Base-by-base conservation (phyloP, 2,888 invertebrate species). In the Pyrrhia umbra region DNA sequence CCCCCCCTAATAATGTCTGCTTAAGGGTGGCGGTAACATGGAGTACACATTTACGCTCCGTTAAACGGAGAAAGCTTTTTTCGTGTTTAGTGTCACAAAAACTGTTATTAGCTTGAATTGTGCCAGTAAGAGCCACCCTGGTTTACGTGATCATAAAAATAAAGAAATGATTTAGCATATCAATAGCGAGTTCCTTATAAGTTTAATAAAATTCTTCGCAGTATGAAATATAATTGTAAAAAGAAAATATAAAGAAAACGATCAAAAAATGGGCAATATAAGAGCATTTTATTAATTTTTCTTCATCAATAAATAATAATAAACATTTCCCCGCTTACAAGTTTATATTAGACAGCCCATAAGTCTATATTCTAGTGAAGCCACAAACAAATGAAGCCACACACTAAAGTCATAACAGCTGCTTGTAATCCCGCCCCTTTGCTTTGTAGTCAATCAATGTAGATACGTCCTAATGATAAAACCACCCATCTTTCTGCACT, bases 41-140 rank as follows among this genome's bases (percentile, higher is more conserved):
- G 90, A 94, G 93, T 92, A 94, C 93, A 93, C 95, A 93, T 94
- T 94, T 94, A 94, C 94, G 94, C 92, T 92, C 92, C 93, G 93
- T 92, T 94, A 94, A 95, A 94, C 90, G 93, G 90, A 88, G 83
- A 94, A 94, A 94, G 95, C 94, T 94, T 94, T 94, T 95, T 94
- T 94, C 93, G 92, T 95, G 94, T 93, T 93, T 94, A 93, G 93
- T 94, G 95, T 94, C 95, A 93, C 93, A 93, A 94, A 93, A 94
- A 94, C 92, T 93, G 93, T 94, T 95, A 95, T 94, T 94, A 94
- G 95, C 90, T 86, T 92, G 90, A 93, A 91, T 92, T 93, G 93
- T 92, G 90, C 86, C 85, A 83, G 84, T 85, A 86, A 88, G 82
- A 79, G 84, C 82, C 83, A 80, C 77, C 73, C 75, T 61, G 64